phyloP scores from a whole-genome alignment of 2,797 vertebrate genomes.

The Oryzias sinensis region DNA sequence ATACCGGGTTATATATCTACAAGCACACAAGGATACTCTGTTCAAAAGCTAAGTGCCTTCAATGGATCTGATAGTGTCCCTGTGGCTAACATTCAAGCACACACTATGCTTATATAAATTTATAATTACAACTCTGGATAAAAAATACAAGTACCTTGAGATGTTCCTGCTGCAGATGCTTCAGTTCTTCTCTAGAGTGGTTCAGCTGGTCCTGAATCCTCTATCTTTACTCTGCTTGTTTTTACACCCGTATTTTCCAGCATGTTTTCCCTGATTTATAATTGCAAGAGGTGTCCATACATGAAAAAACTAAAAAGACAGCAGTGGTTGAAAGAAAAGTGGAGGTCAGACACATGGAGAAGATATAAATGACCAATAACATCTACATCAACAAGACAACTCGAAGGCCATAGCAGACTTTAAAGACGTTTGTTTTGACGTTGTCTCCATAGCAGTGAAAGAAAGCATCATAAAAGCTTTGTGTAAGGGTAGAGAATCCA shows the following conservation, averaged over 20 bases:
- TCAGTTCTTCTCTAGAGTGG: slow-evolving; percentile 26
- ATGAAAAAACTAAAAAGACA: slow-evolving; percentile 2
- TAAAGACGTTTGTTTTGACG: slow-evolving; percentile 38
- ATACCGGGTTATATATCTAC: too few relatives aligned
- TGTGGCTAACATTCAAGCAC: too few relatives aligned
- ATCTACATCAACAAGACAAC: slow-evolving; percentile 18
- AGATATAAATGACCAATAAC: slow-evolving; percentile 13
- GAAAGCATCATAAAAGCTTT: slow-evolving; percentile 60
- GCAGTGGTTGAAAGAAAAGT: slow-evolving; percentile 11
- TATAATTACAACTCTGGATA: too few relatives aligned
- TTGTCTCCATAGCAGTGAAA: slow-evolving; percentile 61
- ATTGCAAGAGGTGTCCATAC: slow-evolving; percentile 28
- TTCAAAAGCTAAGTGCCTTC: too few relatives aligned
- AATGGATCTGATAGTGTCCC: too few relatives aligned
- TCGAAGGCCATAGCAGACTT: slow-evolving; percentile 36
- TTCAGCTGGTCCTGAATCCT: slow-evolving; percentile 48
- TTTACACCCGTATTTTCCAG: slow-evolving; percentile 25
- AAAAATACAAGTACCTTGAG: slow-evolving; percentile 51
- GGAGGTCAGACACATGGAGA: slow-evolving; percentile 4
- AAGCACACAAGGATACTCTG: too few relatives aligned
- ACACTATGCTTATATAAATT: too few relatives aligned
- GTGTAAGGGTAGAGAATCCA: slow-evolving; percentile 44
- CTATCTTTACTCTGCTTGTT: slow-evolving; percentile 28
- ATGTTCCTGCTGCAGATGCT: slow-evolving; percentile 39
- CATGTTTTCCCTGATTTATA: slow-evolving; percentile 29